These are phyloP conservation scores for Notodonta ziczac DNA, from an alignment of 2,888 invertebrate genomes.

Conservation along the genomic window DNA sequence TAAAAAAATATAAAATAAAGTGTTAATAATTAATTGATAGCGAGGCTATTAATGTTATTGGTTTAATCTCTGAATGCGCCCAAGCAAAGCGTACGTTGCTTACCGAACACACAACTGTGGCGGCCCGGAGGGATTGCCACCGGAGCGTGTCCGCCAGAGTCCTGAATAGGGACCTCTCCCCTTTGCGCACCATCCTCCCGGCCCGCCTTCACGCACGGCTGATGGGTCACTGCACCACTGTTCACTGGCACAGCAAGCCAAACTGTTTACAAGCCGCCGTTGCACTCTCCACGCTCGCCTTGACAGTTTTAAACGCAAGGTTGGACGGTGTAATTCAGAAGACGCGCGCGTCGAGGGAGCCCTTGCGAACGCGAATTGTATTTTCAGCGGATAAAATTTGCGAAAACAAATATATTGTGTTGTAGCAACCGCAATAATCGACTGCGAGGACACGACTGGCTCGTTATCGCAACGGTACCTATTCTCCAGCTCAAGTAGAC, in stretches of 20 bases:
- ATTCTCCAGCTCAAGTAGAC: slow-evolving; percentile 70
- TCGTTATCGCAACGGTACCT: slow-evolving; percentile 77
- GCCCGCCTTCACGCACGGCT: slow-evolving; percentile 74
- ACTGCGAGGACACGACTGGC: slow-evolving; percentile 79
- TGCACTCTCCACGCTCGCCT: slow-evolving; percentile 46
- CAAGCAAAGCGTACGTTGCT: slow-evolving; percentile 42
- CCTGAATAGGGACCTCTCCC: slow-evolving; percentile 77
- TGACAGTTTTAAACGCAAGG: slow-evolving; percentile 64
- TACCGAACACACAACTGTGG: slow-evolving; percentile 69
- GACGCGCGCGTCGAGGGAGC: slow-evolving; percentile 43
- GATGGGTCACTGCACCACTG: slow-evolving; percentile 76
- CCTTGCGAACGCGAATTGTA: slow-evolving; percentile 47
- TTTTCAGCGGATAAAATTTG: slow-evolving; percentile 44
- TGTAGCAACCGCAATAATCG: slow-evolving; percentile 80
- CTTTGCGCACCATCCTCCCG: slow-evolving; percentile 77
- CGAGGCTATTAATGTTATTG: slow-evolving; percentile 13
- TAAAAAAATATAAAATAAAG: neutral
- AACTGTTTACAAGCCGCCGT: slow-evolving; percentile 48
- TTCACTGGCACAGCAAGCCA: slow-evolving; percentile 51
- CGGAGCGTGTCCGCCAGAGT: slow-evolving; percentile 77
- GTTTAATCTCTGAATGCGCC: slow-evolving; percentile 20
- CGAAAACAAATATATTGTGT: slow-evolving; percentile 57
- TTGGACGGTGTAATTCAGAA: slow-evolving; percentile 40
- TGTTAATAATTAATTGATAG: neutral
- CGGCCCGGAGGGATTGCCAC: slow-evolving; percentile 70